Conservation (phyloP, 2,888 invertebrate species). For the Mimachlamys varia region DNA sequence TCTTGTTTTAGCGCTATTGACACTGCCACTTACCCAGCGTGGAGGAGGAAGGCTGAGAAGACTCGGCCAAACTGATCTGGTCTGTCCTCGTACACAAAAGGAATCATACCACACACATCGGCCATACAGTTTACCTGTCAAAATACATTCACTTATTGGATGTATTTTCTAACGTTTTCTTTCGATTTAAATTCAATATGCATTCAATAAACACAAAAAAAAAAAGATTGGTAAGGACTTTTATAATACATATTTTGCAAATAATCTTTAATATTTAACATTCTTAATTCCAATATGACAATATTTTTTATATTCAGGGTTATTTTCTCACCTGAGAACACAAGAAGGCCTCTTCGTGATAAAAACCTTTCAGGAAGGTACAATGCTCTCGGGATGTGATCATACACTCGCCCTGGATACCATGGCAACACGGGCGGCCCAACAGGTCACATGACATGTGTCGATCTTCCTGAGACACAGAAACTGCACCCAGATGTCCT, state of each 20-base stretch:
- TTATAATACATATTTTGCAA: too few species aligned
- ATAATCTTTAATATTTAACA: too few species aligned
- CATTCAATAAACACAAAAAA: too few species aligned
- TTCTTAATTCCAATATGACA: too few species aligned
- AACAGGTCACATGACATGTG: constrained; percentile 97
- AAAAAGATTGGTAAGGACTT: too few species aligned
- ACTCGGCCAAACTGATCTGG: constrained; percentile 99
- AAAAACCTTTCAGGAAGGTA: constrained; percentile 78
- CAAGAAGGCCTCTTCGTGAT: constrained; percentile 78
- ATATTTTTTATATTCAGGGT: too few species aligned
- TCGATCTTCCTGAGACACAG: constrained; percentile 54
- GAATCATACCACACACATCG: constrained; percentile 95
- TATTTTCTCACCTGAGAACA: constrained; percentile 77
- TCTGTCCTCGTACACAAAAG: constrained; percentile 91
- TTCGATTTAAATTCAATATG: too few species aligned
- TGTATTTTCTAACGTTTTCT: too few species aligned
- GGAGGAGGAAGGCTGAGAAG: constrained; percentile 97
- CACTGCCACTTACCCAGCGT: constrained; percentile 95
- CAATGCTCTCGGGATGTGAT: constrained; percentile 80
- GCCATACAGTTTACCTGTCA: constrained; percentile 95
- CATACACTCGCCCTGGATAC: constrained; percentile 87
- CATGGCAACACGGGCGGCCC: constrained; percentile 99
- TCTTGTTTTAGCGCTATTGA: too few species aligned
- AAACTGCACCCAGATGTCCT: constrained; percentile 37
- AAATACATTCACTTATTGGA: neutral